Evolutionary conservation across 2,797 vertebrate species (phyloP), one percentile per base, ranked within the genome.

Genomic region (Phalloptychus januarius): DNA sequence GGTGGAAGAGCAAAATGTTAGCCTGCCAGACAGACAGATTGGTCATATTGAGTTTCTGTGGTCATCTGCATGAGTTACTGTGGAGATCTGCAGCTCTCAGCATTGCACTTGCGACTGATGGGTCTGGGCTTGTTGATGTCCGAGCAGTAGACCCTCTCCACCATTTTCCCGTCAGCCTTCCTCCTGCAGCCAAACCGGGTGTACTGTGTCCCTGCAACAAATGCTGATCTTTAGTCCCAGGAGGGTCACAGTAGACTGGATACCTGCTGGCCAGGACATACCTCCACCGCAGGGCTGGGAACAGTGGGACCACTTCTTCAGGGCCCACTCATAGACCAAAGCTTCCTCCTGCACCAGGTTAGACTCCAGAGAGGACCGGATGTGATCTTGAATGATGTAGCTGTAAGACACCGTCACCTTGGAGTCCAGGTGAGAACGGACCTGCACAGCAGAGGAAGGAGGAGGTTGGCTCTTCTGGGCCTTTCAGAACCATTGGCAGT

Each of bases 291-390:
- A 99, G 46, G 96, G 96, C 86, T 96, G 98, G 84, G 98, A 98
- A 87, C 98, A 99, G 56, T 96, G 96, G 0, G 98, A 97, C 98
- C 98, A 99, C 83, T 96, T 99, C 93, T 98, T 99, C 87, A 99
- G 94, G 2, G 98, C 98, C 98, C 98, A 99, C 83, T 99, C 97
- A 0, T 97, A 97, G 20, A 95, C 95, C 0, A 96, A 88, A 11
- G 94, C 82, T 0, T 97, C 97, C 84, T 99, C 97, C 80, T 97
- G 94, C 70, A 98, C 95, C 77, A 98, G 96, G 92, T 98, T 99
- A 88, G 96, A 97, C 28, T 98, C 97, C 46, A 98, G 95, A 0
- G 93, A 92, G 4, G 97, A 96, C 82, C 95, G 93, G 0, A 97
- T 95, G 74, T 95, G 95, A 82, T 99, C 97, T 15, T 98, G 97